A percentile compares a stretch with the other conserved stretches of the same genome.
Conservation (phyloP, 2,113 vertebrate genomes). For the Silurus asotus region DNA sequence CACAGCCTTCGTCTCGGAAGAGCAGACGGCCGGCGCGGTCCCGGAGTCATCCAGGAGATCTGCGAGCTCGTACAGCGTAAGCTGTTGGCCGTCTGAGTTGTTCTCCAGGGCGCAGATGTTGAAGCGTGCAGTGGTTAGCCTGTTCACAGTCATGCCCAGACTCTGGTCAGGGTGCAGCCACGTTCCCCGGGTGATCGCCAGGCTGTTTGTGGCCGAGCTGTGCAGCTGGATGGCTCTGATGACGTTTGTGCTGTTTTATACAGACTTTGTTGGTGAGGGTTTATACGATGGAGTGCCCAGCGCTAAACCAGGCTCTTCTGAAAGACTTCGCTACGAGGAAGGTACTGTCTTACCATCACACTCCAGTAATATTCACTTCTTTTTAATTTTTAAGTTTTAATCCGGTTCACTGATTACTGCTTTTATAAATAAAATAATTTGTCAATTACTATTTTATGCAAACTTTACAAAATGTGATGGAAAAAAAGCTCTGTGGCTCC, state of each 20-base stretch:
- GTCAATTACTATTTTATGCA: neutral
- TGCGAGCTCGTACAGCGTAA: neutral
- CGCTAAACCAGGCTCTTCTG: constrained; percentile 75
- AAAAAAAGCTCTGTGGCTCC: neutral
- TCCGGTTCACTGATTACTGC: neutral
- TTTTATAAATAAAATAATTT: neutral
- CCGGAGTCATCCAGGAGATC: neutral
- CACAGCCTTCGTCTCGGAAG: constrained; percentile 78
- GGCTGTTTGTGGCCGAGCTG: constrained; percentile 81
- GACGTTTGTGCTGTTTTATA: constrained; percentile 87
- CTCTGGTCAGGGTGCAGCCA: constrained; percentile 73
- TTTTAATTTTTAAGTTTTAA: neutral
- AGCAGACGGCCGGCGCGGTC: constrained; percentile 27
- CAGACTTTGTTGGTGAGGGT: constrained; percentile 83
- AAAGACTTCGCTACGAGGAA: constrained; percentile 81
- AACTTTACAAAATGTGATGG: neutral
- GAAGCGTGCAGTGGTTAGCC: neutral
- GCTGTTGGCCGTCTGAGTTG: neutral
- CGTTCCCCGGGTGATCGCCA: constrained; percentile 73
- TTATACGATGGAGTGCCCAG: constrained; percentile 81
- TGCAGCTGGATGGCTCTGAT: constrained; percentile 88
- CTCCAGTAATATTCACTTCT: neutral
- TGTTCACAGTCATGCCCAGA: constrained; percentile 66
- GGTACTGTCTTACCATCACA: constrained; percentile 61
- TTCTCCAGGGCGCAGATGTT: constrained; percentile 24